phyloP scores from a whole-genome alignment of 2,888 invertebrate genomes.

The Apodemia zela region DNA sequence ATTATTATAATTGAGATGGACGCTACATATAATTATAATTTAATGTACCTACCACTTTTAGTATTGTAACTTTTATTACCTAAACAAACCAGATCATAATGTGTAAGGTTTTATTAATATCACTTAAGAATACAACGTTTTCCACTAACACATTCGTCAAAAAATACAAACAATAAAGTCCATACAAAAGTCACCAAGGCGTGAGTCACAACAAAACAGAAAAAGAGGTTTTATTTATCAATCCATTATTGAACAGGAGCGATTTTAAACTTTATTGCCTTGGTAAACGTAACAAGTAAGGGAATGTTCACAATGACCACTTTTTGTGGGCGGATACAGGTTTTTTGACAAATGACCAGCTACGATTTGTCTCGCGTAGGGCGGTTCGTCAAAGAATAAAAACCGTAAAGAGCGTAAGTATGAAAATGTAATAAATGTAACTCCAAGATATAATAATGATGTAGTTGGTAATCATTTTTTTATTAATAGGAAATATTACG shows the following conservation, averaged over 20 bases:
- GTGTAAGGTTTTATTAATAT: too few relatives aligned
- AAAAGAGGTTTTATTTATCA: conserved; percentile 46
- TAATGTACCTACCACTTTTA: too few relatives aligned
- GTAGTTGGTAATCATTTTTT: too few relatives aligned
- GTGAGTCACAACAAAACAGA: conserved; percentile 33
- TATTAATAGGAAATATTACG: too few relatives aligned
- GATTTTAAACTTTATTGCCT: conserved; percentile 41
- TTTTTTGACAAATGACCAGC: conserved; percentile 79
- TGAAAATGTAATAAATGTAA: too few relatives aligned
- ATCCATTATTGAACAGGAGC: conserved; percentile 36
- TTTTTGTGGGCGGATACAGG: conserved; percentile 75
- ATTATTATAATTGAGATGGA: too few relatives aligned
- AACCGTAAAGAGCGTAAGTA: background rate
- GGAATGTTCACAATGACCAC: conserved; percentile 58
- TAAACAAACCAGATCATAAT: too few relatives aligned
- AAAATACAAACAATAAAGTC: conserved; percentile 5
- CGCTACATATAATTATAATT: too few relatives aligned
- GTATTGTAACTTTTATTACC: too few relatives aligned
- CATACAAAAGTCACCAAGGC: conserved; percentile 32
- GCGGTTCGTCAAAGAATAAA: conserved; percentile 59
- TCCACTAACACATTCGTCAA: conserved; percentile 1
- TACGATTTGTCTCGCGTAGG: conserved; percentile 75
- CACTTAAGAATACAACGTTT: background rate
- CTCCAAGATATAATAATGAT: too few relatives aligned
- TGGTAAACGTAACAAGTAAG: conserved; percentile 40